Evolutionary conservation across 2,113 vertebrate genomes (phyloP).

Genomic region (Plectropomus leopardus): DNA sequence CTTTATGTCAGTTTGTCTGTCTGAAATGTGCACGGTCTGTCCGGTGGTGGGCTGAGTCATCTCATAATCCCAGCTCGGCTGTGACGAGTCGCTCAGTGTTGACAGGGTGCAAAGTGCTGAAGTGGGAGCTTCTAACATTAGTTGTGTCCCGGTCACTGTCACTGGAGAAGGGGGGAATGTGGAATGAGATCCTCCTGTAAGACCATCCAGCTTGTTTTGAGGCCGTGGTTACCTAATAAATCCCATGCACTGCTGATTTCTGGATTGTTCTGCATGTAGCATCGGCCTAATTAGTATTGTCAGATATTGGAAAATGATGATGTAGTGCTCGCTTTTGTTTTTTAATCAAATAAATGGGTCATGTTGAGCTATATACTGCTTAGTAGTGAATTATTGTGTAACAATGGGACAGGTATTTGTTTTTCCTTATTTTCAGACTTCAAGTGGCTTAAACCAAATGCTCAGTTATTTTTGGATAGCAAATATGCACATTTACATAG

Average conservation of each 20-base stretch:
- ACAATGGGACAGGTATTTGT: background rate
- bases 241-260: constrained; percentile 25
- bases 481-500: background rate
- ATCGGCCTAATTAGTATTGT: constrained; percentile 15
- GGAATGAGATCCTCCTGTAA: constrained; percentile 69
- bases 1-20: constrained; percentile 17
- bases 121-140: constrained; percentile 79
- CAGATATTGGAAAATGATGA: constrained; percentile 1
- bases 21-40: constrained; percentile 25
- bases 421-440: background rate
- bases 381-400: background rate
- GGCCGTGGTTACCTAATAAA: constrained; percentile 40
- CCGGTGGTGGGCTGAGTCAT: constrained; percentile 53
- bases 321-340: background rate
- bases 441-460: background rate
- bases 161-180: constrained; percentile 69
- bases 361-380: background rate
- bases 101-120: constrained; percentile 73
- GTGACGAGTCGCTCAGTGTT: constrained; percentile 60
- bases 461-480: background rate
- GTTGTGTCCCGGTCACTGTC: constrained; percentile 61
- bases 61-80: constrained; percentile 37
- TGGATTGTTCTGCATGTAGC: background rate
- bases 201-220: constrained; percentile 55
- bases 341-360: constrained; percentile 2